These are phyloP conservation scores for Hylomyscus alleni DNA, from an alignment of 2,797 vertebrate species.

Conservation along the genomic window DNA sequence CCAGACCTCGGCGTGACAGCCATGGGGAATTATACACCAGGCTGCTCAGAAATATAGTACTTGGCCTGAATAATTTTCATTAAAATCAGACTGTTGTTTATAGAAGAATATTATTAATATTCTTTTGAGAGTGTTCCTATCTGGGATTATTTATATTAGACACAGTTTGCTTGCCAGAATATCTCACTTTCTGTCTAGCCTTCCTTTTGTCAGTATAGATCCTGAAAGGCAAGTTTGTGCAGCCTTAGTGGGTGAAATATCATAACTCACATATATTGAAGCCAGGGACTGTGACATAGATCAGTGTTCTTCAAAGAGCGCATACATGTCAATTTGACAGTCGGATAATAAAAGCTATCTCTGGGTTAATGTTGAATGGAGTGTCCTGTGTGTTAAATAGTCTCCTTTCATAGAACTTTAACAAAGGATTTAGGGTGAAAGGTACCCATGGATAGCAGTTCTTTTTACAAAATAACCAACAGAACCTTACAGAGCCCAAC, in stretches of 20 bases:
- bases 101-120: background rate
- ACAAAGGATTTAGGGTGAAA: slow-evolving; percentile 18
- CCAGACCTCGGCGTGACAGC: background rate
- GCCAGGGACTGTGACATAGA: background rate
- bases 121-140: background rate
- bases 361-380: background rate
- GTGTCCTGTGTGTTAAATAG: background rate
- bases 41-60: background rate
- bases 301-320: background rate
- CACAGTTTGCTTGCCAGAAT: background rate
- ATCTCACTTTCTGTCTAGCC: background rate
- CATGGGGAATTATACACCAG: background rate
- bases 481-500: background rate
- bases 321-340: background rate
- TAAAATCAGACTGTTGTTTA: background rate
- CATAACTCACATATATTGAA: background rate
- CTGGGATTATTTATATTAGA: background rate
- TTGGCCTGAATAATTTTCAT: slow-evolving; percentile 32
- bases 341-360: background rate
- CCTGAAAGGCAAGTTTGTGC: background rate
- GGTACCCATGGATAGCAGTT: background rate
- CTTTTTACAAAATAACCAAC: background rate
- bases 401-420: slow-evolving; percentile 8
- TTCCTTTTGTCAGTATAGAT: slow-evolving; percentile 3
- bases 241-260: background rate